Evolutionary conservation across 2,113 vertebrate genomes (phyloP).

Genomic region (Tragelaphus buxtoni): DNA sequence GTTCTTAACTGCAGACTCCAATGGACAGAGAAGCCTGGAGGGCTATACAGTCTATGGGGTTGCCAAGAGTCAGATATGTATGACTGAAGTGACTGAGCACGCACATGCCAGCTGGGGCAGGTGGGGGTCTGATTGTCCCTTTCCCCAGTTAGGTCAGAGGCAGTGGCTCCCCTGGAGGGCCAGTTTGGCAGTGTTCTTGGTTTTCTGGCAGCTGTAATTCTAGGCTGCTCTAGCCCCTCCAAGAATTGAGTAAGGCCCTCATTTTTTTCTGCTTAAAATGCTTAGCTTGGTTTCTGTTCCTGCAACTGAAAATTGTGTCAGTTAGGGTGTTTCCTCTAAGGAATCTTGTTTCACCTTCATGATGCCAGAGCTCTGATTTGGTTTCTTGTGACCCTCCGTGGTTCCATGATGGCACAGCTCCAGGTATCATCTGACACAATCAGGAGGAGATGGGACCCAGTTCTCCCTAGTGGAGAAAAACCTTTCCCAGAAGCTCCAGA

Average conservation of each 20-base stretch:
- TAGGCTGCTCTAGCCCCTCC: not conserved
- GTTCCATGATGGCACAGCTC: not conserved
- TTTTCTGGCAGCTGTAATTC: not conserved
- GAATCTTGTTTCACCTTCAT: not conserved
- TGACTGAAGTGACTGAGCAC: not conserved
- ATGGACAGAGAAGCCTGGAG: not conserved
- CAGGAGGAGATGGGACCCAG: not conserved
- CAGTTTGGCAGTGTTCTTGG: not conserved
- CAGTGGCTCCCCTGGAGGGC: not conserved
- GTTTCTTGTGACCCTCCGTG: not conserved
- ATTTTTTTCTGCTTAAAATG: not conserved
- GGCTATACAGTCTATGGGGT: not conserved
- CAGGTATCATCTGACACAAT: not conserved
- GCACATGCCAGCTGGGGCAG: accelerated
- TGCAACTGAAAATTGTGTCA: not conserved
- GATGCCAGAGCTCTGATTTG: not conserved
- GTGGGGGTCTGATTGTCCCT: not conserved
- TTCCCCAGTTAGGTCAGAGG: not conserved
- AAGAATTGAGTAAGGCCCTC: not conserved
- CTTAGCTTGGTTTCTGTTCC: not conserved
- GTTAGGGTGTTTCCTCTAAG: not conserved
- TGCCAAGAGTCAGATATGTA: not conserved
- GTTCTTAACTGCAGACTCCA: not conserved
- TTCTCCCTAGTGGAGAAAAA: not conserved
- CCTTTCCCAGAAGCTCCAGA: not conserved